These are phyloP conservation scores for Plebejus argus DNA, from an alignment of 2,888 invertebrate species.

Conservation along the genomic window DNA sequence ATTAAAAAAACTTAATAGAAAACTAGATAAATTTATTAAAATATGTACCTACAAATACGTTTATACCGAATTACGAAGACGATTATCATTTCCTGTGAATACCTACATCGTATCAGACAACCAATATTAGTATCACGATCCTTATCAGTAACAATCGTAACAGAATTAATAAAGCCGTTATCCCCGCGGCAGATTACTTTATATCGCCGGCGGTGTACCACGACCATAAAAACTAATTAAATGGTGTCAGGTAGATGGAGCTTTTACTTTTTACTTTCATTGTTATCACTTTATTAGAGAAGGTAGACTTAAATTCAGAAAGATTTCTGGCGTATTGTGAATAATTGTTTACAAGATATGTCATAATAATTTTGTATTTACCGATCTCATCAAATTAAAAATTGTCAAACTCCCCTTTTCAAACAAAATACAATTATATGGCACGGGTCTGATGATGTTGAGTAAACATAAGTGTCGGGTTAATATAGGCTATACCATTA, in stretches of 20 bases:
- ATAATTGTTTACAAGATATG: neutral
- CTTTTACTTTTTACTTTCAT: slow-evolving; percentile 16
- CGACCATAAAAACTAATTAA: slow-evolving; percentile 19
- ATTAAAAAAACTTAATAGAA: neutral
- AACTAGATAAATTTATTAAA: too few relatives aligned
- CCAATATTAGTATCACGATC: slow-evolving; percentile 4
- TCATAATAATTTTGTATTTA: neutral
- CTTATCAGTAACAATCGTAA: slow-evolving; percentile 16
- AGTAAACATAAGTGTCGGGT: slow-evolving; percentile 23
- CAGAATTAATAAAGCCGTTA: slow-evolving; percentile 24
- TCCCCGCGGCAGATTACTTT: slow-evolving; percentile 17
- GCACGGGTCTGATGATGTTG: neutral
- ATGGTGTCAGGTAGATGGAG: neutral
- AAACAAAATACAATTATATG: neutral
- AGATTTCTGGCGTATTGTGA: neutral
- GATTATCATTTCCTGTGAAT: neutral
- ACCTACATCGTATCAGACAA: neutral
- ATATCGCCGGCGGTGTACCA: neutral
- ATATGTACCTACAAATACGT: neutral
- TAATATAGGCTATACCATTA: slow-evolving; percentile 25
- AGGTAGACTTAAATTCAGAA: neutral
- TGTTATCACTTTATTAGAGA: neutral
- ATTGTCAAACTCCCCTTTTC: neutral
- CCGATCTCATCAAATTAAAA: neutral
- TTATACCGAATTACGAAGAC: neutral